phyloP scores from a whole-genome alignment of 2,797 vertebrate genomes.

The Etheostoma perlongum region DNA sequence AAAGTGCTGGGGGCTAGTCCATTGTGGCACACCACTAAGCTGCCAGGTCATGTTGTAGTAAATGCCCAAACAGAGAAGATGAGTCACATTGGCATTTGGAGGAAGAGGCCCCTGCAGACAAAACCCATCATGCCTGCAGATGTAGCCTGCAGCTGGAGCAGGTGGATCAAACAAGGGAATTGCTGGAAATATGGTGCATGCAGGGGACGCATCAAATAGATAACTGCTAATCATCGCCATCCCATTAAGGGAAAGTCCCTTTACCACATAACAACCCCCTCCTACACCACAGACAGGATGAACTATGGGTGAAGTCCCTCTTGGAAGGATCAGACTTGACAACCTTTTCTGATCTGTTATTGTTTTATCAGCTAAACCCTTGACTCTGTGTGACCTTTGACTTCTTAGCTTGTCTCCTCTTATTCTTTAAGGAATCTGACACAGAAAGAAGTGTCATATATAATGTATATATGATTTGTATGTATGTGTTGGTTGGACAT shows the following conservation, averaged over 20 bases:
- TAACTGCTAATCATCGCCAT: conserved; percentile 22
- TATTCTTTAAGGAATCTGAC: conserved; percentile 37
- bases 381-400: conserved; percentile 46
- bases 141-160: conserved; percentile 67
- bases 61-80: conserved; percentile 50
- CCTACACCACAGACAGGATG: neutral
- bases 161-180: conserved; percentile 59
- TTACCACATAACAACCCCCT: neutral
- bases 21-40: conserved; percentile 47
- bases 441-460: conserved; percentile 22
- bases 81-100: conserved; percentile 66
- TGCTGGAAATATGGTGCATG: conserved; percentile 20
- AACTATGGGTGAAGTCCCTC: conserved; percentile 28
- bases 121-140: conserved; percentile 60
- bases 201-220: conserved; percentile 3
- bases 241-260: conserved; percentile 26
- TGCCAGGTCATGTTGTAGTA: conserved; percentile 66
- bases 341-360: conserved; percentile 55
- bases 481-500: neutral
- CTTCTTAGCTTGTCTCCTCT: conserved; percentile 17
- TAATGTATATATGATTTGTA: conserved; percentile 4
- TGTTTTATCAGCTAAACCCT: conserved; percentile 35
- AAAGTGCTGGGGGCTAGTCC: conserved; percentile 46
- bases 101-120: conserved; percentile 52
- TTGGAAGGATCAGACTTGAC: conserved; percentile 48